phyloP scores from a whole-genome alignment of 2,888 invertebrate species.

The Spilarctia lutea region DNA sequence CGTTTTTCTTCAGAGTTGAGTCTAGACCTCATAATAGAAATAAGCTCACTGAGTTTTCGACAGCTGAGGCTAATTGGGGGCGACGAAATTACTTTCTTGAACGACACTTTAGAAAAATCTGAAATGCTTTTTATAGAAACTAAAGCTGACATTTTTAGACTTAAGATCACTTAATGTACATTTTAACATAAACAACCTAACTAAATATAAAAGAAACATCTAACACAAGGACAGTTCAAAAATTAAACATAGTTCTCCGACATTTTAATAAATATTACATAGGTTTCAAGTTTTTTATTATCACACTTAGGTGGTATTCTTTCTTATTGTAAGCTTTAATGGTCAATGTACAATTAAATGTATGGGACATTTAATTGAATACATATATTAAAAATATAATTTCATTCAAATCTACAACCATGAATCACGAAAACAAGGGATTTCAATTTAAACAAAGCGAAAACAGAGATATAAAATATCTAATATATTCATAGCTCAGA shows the following conservation, averaged over 20 bases:
- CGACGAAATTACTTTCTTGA: neutral
- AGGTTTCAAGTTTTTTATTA: no score
- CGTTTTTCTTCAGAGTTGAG: neutral
- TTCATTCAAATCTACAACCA: neutral
- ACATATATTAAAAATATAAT: neutral
- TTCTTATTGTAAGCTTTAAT: no score
- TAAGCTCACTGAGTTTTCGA: neutral
- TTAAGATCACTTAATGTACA: neutral
- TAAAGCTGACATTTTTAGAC: neutral
- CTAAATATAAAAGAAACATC: neutral
- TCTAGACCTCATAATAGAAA: neutral
- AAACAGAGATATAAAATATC: conserved; percentile 29
- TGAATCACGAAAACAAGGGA: conserved; percentile 17
- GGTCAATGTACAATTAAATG: no score
- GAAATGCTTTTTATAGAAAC: neutral
- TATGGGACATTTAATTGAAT: neutral
- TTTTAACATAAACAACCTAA: neutral
- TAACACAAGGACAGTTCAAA: neutral
- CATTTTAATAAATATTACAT: neutral
- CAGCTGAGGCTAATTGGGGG: conserved; percentile 2
- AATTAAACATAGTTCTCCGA: neutral
- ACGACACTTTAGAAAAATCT: neutral
- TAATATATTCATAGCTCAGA: conserved; percentile 46
- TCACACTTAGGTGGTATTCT: no score
- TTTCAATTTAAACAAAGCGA: conserved; percentile 27